phyloP scores from a whole-genome alignment of 30 jellyfish, hydroid and myxozoan genomes.

The Sanderia malayensis region DNA sequence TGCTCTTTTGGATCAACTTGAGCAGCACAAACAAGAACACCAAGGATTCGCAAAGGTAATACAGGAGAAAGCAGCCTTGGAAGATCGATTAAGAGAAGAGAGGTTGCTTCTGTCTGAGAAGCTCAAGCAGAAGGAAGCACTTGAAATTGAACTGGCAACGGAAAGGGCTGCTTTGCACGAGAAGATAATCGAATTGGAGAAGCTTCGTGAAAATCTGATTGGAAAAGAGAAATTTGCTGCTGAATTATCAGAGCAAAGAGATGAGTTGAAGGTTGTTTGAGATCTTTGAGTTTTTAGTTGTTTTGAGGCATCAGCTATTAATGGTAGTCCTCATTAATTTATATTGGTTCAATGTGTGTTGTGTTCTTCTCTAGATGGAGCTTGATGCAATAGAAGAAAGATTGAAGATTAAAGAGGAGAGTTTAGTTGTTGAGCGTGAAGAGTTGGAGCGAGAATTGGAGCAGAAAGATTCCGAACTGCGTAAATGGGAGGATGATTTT shows the following conservation, averaged over 20 bases:
- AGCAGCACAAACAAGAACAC: conserved; percentile 60
- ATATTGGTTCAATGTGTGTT: no score
- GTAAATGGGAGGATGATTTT: conserved; percentile 72
- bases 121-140: conserved; percentile 62
- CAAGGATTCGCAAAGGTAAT: conserved; percentile 62
- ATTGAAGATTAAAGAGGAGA: conserved; percentile 42
- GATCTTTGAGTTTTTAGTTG: no score
- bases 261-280: conserved; percentile 47
- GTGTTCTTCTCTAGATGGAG: conserved; percentile 52
- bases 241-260: conserved; percentile 68
- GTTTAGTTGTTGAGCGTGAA: conserved; percentile 27
- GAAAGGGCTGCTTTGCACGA: conserved; percentile 67
- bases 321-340: no score
- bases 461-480: conserved; percentile 37
- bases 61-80: conserved; percentile 72
- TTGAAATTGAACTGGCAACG: conserved; percentile 60
- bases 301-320: no score
- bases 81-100: conserved; percentile 59
- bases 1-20: conserved; percentile 63
- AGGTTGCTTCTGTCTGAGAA: conserved; percentile 56
- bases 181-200: conserved; percentile 64
- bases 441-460: conserved; percentile 61
- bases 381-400: conserved; percentile 56
- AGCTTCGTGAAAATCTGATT: conserved; percentile 49
- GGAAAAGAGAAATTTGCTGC: conserved; percentile 56